Base-by-base conservation (phyloP, 1,140 invertebrate species). In the Leptoteleia sp. region DNA sequence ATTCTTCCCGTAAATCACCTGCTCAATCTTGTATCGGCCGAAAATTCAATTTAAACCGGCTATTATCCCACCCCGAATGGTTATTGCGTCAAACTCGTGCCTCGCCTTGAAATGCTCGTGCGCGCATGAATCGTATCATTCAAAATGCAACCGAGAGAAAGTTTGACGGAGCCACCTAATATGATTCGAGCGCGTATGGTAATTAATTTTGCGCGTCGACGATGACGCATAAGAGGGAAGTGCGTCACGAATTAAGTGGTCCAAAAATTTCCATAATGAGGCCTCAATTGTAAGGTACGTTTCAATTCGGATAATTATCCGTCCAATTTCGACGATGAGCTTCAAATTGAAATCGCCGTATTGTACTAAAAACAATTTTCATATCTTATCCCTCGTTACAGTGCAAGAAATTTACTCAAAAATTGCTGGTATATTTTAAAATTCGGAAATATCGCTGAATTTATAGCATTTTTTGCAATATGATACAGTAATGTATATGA, bases 1-100 rank as follows among this genome's bases (percentile, higher is more conserved):
- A 86, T 83, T 84, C 79, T 70, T 61, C 62, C 38, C 75, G 80
- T 84, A 84, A 85, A 79, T 86, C 84, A 86, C 83, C 81, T 83
- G 84, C 81, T 84, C 83, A 79, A 75, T 76, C 76, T 64, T 72
- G 78, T 84, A 85, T 84, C 83, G 65, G 40, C 55, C 77, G 73
- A 84, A 85, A 84, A 85, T 85, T 85, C 83, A 84, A 86, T 83
- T 86, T 85, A 83, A 77, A 76, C 72, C 76, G 40, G 31, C 81
- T 80, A 86, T 86, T 86, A 86, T 83, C 83, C 81, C 68, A 78
- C 70, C 81, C 79, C 12, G 38, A 73, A 54, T 77, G 73, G 78
- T 80, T 81, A 78, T 83, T 80, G 72, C 72, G 55, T 79, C 68
- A 71, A 71, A 38, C 29, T 35, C 31, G 40, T 37, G 45, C 47